Conservation (phyloP, 92 coral and sea anemone genomes). For the Palythoa grandis region DNA sequence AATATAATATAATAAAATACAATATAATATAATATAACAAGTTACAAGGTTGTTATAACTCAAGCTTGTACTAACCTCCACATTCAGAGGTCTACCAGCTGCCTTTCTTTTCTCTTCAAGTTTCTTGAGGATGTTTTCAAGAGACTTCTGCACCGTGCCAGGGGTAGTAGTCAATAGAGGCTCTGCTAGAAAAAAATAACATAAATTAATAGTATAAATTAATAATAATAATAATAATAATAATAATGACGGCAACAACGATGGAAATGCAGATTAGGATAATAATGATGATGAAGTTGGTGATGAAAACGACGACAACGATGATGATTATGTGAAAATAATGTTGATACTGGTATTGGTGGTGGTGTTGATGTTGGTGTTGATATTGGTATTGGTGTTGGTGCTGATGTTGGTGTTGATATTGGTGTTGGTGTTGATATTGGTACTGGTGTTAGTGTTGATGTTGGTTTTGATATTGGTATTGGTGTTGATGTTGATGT, state of each 20-base stretch:
- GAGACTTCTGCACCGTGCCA: slow-evolving; percentile 82
- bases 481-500: not conserved
- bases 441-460: too few species aligned
- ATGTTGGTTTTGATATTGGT: not conserved
- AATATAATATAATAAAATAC: too few species aligned
- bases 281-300: not conserved
- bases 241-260: not conserved
- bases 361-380: not conserved
- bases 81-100: slow-evolving; percentile 74
- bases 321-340: not conserved
- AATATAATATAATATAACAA: too few species aligned
- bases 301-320: not conserved
- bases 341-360: not conserved
- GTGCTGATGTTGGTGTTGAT: not conserved
- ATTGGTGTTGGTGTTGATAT: too few species aligned
- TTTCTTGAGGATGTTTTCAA: slow-evolving; percentile 75
- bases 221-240: not conserved
- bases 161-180: slow-evolving; percentile 92
- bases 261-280: not conserved
- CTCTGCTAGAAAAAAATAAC: slow-evolving; percentile 65
- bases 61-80: slow-evolving; percentile 59
- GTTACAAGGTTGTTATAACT: too few species aligned
- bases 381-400: not conserved
- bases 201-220: not conserved
- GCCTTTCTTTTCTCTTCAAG: slow-evolving; percentile 85